These are phyloP conservation scores for Penaeus indicus DNA, from an alignment of 1,140 invertebrate species.

Conservation along the genomic window DNA sequence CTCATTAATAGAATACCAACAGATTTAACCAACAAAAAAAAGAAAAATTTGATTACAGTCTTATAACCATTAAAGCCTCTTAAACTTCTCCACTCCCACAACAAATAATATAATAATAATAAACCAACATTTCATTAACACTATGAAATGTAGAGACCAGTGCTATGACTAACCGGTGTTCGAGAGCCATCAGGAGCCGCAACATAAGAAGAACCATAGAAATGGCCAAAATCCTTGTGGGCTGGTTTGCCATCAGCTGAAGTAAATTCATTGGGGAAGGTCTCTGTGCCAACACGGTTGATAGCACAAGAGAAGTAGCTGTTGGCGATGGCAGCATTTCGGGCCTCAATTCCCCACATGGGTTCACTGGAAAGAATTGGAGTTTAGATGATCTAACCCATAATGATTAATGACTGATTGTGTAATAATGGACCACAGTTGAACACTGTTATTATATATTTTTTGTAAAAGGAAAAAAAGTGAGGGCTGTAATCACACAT, in stretches of 20 bases:
- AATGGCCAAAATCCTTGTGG: slow-evolving; percentile 95
- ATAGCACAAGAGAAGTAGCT: slow-evolving; percentile 94
- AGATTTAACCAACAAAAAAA: too few species aligned
- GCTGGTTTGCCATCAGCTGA: slow-evolving; percentile 93
- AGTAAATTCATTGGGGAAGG: slow-evolving; percentile 92
- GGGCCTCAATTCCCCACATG: slow-evolving; percentile 94
- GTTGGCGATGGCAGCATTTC: slow-evolving; percentile 97
- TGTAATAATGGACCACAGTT: too few species aligned
- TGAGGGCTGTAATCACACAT: too few species aligned
- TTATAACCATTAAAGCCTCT: too few species aligned
- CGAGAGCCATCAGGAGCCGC: slow-evolving; percentile 93
- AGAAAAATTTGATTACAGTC: too few species aligned
- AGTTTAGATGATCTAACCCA: not conserved
- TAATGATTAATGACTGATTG: too few species aligned
- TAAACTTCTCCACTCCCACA: too few species aligned
- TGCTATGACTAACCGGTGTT: slow-evolving; percentile 79
- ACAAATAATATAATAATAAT: too few species aligned
- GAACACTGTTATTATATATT: too few species aligned
- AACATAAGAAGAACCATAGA: slow-evolving; percentile 97
- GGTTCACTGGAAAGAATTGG: slow-evolving; percentile 82
- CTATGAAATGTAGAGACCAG: not conserved
- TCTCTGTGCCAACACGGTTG: slow-evolving; percentile 95
- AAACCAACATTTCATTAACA: not conserved
- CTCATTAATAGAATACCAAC: too few species aligned
- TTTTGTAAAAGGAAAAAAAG: too few species aligned